Evolutionary conservation across 2,797 vertebrate genomes (phyloP), one percentile per base, ranked within the genome.

Genomic region (Emydoidea blandingii): DNA sequence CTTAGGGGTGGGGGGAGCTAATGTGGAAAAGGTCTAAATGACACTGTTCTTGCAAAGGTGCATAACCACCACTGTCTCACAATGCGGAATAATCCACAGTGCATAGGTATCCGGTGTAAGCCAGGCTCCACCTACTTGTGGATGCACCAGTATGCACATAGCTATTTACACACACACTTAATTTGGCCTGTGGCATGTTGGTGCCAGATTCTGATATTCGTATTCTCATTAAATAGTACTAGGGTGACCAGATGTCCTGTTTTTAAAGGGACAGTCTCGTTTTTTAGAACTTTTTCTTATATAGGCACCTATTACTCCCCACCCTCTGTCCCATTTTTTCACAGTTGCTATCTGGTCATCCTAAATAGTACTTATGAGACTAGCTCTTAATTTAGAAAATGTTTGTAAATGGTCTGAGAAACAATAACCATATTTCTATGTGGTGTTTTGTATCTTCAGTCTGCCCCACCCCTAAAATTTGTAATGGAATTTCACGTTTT

Each of bases 71-170:
- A 65, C 29, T 65, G 62, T 31, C 34, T 74, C 68, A 37, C 37
- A 44, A 21, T 44, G 68, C 37, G 6, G 37, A 74, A 74, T 41
- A 18, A 74, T 25, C 37, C 68, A 41, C 12, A 37, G n/a, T 74
- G 37, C 68, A 74, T 74, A 12, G 68, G 21, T 12, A 12, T 41
- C 19, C 14, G 68, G 8, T 74, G 68, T 25, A 74, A 37, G 5
- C 18, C 37, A 41, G 19, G 23, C 5, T 0, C 2, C 5, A 50
- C 19, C 59, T 34, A 62, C 59, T 62, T 62, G 14, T 62, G 59
- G 59, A 34, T 62, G 31, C 5, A 27, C 5, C 31, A 84, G 31
- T n/a, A 81, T 90, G 2, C 2, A 9, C 1, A 0, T 8, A 54
- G 84, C 11, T 25, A 54, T 81, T 91, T 81, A 88, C n/a, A 21